A percentile compares a stretch with the other conserved stretches of the same genome.
Conservation (phyloP, 1,140 invertebrate genomes). For the Pseudachorutes palmiensis region DNA sequence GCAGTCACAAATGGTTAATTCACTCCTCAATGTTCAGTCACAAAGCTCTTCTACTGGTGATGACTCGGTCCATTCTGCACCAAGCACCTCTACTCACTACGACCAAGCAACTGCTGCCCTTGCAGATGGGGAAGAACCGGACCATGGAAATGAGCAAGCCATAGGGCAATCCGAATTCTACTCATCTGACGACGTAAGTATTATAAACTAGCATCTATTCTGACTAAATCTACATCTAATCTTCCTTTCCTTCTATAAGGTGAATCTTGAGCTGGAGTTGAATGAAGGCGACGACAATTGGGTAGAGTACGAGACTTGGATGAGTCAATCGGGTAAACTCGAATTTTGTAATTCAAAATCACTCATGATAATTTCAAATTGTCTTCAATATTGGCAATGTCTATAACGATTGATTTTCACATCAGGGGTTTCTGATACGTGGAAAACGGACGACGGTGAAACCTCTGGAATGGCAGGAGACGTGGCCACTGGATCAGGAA, state of each 20-base stretch:
- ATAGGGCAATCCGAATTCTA: no score
- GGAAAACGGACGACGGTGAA: conserved; percentile 1
- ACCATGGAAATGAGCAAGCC: no score
- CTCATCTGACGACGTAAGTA: no score
- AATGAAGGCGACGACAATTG: no score
- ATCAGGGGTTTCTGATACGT: neutral
- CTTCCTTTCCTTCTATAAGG: neutral
- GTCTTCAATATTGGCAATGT: neutral
- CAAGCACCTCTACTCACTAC: neutral
- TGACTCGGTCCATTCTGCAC: neutral
- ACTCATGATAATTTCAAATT: neutral
- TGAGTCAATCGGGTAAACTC: neutral
- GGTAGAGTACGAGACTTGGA: neutral
- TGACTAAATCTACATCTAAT: no score
- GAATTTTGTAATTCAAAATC: neutral
- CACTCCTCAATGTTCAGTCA: conserved; percentile 5
- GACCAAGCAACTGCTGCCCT: neutral
- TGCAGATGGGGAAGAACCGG: neutral
- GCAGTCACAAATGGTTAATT: neutral
- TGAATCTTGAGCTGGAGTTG: neutral
- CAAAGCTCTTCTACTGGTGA: no score
- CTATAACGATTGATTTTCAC: neutral
- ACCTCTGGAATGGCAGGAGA: neutral
- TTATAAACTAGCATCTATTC: no score
- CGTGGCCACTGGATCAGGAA: neutral